Evolutionary conservation across 2,113 vertebrate genomes (phyloP).

Genomic region (Naja naja): DNA sequence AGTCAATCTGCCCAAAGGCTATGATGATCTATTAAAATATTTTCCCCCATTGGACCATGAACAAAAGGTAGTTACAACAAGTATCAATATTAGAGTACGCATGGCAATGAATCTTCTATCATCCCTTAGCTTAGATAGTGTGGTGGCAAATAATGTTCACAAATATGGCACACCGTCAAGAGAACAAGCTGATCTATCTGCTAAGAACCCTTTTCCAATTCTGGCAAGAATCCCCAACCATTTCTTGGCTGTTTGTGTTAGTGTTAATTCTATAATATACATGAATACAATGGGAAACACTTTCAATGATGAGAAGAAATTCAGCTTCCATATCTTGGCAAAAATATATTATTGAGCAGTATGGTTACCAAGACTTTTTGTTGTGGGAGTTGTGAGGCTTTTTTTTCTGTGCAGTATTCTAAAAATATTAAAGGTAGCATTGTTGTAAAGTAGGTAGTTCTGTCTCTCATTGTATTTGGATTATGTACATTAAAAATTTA

Average conservation of each 20-base stretch:
- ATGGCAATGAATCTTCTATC: neutral
- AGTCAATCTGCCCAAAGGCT: neutral
- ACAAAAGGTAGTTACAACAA: neutral
- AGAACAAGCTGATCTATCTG: neutral
- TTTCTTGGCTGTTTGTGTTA: neutral
- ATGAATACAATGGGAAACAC: neutral
- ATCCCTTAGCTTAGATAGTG: neutral
- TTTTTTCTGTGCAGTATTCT: neutral
- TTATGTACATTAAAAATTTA: neutral
- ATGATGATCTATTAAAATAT: neutral
- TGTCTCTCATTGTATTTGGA: neutral
- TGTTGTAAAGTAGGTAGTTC: neutral
- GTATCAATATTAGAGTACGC: neutral
- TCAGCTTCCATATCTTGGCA: neutral
- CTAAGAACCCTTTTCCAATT: neutral
- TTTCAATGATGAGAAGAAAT: neutral
- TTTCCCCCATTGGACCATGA: neutral
- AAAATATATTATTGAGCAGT: neutral
- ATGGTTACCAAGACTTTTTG: neutral
- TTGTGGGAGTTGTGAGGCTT: neutral
- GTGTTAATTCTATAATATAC: neutral
- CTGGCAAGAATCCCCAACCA: no score
- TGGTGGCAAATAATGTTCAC: neutral
- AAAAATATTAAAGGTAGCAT: neutral
- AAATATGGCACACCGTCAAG: neutral